Conservation (phyloP, 2,797 vertebrate species). For the Gambelia wislizenii region DNA sequence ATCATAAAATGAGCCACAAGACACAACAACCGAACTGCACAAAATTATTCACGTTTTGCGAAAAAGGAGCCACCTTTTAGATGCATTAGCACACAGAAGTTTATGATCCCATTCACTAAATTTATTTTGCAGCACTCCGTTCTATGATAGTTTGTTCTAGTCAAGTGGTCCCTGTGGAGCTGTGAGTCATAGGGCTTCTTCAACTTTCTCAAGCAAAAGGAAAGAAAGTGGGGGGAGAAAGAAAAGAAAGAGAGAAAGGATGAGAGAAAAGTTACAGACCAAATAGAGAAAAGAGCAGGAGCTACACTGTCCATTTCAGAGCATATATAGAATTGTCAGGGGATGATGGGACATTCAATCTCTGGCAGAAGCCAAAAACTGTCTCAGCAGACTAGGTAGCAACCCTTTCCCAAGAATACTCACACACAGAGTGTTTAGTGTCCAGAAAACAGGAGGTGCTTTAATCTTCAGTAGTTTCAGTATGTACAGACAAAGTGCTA, state of each 20-base stretch:
- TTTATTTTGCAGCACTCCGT: constrained; percentile 8
- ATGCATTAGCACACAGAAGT: constrained; percentile 35
- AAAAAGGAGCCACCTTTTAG: constrained; percentile 40
- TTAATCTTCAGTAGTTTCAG: no score
- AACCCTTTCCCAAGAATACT: no score
- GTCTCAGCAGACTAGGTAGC: no score
- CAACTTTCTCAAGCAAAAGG: constrained; percentile 13
- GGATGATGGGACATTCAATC: no score
- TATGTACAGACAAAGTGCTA: no score
- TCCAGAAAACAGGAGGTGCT: no score
- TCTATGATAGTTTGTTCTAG: constrained; percentile 10
- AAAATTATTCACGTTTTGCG: constrained; percentile 21
- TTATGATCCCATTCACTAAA: constrained; percentile 11
- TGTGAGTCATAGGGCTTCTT: constrained; percentile 6
- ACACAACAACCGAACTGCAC: background rate
- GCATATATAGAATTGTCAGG: background rate
- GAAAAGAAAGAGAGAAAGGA: no score
- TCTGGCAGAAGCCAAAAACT: no score
- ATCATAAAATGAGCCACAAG: background rate
- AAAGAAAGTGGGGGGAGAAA: background rate
- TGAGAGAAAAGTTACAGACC: background rate
- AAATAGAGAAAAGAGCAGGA: constrained; percentile 6
- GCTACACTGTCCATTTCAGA: constrained; percentile 14
- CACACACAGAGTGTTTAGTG: no score
- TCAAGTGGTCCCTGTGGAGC: background rate